A percentile compares a stretch with the other conserved stretches of the same genome.
These are phyloP conservation scores for Falcunculus frontatus DNA, from an alignment of 2,113 vertebrate genomes.

Conservation along the genomic window DNA sequence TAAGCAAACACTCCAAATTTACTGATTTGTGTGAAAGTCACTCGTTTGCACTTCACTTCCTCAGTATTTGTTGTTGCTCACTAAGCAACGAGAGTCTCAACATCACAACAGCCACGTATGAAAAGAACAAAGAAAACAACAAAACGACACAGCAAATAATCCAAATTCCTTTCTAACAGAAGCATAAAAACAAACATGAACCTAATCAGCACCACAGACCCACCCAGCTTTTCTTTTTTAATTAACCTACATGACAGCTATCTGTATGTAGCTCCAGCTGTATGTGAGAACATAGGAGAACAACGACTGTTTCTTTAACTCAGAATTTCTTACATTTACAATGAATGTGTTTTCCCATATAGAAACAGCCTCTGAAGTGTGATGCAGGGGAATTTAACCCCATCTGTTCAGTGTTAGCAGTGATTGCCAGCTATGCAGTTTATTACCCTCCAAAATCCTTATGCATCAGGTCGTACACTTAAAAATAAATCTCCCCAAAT, in stretches of 20 bases:
- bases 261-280: background rate
- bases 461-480: background rate
- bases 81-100: conserved; percentile 5
- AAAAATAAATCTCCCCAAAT: background rate
- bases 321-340: background rate
- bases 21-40: background rate
- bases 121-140: background rate
- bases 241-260: background rate
- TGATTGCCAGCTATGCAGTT: background rate
- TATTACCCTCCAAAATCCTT: background rate
- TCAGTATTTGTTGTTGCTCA: conserved; percentile 9
- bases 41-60: background rate
- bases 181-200: background rate
- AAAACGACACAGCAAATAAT: background rate
- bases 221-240: background rate
- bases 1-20: background rate
- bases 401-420: background rate
- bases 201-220: background rate
- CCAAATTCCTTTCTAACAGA: background rate
- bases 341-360: background rate
- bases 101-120: background rate
- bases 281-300: background rate
- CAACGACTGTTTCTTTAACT: conserved; percentile 7
- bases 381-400: background rate
- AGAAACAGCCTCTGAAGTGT: background rate